Conservation (phyloP, 2,113 vertebrate species). For the Epinephelus fuscoguttatus region DNA sequence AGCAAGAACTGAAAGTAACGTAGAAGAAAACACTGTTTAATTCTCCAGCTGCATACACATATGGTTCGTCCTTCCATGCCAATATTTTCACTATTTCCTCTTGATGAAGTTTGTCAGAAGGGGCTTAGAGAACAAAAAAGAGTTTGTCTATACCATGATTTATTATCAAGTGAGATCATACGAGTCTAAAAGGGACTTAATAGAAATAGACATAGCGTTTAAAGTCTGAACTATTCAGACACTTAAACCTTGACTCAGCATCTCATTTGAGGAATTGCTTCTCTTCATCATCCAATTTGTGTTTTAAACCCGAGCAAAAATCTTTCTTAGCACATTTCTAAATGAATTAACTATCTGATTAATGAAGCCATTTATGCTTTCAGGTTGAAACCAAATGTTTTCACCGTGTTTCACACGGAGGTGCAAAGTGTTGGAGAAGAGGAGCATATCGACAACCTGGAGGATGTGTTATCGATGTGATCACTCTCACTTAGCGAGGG, state of each 20-base stretch:
- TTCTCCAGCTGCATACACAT: neutral
- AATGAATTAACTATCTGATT: slow-evolving; percentile 25
- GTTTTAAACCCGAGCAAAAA: neutral
- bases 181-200: neutral
- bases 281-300: neutral
- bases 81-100: neutral
- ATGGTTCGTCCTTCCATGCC: neutral
- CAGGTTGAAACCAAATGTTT: slow-evolving; percentile 33
- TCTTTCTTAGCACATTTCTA: neutral
- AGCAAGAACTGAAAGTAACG: neutral
- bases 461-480: slow-evolving; percentile 72
- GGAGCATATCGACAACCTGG: slow-evolving; percentile 62
- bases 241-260: neutral
- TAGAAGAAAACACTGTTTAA: neutral
- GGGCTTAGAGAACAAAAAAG: neutral
- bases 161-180: neutral
- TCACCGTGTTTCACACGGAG: slow-evolving; percentile 33
- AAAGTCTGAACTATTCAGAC: neutral
- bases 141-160: neutral
- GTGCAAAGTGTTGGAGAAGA: slow-evolving; percentile 34
- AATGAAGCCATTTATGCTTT: slow-evolving; percentile 28
- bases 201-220: neutral
- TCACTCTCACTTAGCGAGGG: slow-evolving; percentile 67
- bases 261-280: slow-evolving; percentile 8
- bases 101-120: neutral